Evolutionary conservation across 2,888 invertebrate species (phyloP).

Genomic region (Dynastes grantii): DNA sequence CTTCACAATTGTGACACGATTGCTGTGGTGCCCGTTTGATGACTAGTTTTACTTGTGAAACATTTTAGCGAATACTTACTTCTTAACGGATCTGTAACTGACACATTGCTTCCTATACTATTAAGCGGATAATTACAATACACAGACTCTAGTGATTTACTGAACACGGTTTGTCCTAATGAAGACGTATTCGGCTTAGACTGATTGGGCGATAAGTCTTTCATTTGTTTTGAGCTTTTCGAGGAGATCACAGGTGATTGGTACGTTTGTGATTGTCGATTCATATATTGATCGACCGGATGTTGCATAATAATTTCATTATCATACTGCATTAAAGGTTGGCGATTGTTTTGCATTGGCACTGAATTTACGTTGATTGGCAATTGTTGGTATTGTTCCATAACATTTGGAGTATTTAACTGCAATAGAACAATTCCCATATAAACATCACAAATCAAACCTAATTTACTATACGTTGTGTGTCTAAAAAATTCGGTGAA

Average conservation of each 20-base stretch:
- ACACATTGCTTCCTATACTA: constrained; percentile 49
- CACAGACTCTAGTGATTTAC: constrained; percentile 52
- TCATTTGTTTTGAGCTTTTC: constrained; percentile 60
- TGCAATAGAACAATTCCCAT: constrained; percentile 40
- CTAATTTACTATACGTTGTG: too few relatives aligned
- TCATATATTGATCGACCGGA: constrained; percentile 52
- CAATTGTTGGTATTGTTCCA: constrained; percentile 66
- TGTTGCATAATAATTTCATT: constrained; percentile 56
- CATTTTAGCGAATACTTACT: constrained; percentile 46
- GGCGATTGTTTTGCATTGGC: constrained; percentile 57
- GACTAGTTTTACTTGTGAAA: not conserved
- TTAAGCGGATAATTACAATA: constrained; percentile 53
- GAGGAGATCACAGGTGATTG: constrained; percentile 60
- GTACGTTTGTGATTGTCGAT: constrained; percentile 48
- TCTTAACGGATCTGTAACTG: constrained; percentile 52
- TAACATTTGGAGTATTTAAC: constrained; percentile 54
- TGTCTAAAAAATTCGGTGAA: too few relatives aligned
- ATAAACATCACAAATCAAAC: not conserved
- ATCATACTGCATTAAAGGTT: constrained; percentile 51
- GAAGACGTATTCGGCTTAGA: constrained; percentile 46
- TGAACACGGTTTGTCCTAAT: constrained; percentile 45
- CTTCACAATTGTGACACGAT: not conserved
- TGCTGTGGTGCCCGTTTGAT: not conserved
- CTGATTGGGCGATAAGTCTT: constrained; percentile 52
- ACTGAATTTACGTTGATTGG: constrained; percentile 54